These are phyloP conservation scores for Fulica atra DNA, from an alignment of 2,113 vertebrate species.

Conservation along the genomic window DNA sequence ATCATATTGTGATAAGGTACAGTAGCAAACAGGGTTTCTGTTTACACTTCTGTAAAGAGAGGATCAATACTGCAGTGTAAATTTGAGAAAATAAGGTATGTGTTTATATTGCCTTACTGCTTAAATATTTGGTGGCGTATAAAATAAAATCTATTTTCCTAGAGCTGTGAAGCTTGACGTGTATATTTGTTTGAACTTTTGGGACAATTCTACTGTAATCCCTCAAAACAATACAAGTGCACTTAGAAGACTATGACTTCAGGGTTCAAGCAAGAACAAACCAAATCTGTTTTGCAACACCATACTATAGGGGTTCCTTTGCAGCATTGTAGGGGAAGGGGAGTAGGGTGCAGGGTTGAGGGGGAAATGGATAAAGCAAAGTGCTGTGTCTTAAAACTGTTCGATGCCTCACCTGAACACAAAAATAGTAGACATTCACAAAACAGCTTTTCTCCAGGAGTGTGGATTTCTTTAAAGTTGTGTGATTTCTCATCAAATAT, in stretches of 20 bases:
- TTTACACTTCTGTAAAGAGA: conserved; percentile 52
- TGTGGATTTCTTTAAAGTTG: not conserved
- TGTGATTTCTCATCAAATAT: conserved; percentile 14
- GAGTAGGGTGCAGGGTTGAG: too few relatives aligned
- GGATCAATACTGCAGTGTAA: not conserved
- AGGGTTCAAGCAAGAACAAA: conserved; percentile 50
- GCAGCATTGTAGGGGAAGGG: not conserved
- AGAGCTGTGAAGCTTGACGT: conserved; percentile 40
- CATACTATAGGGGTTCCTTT: not conserved
- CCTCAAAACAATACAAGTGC: conserved; percentile 19
- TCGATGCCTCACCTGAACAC: not conserved
- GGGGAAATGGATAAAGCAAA: not conserved
- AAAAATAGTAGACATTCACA: not conserved
- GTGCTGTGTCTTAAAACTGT: not conserved
- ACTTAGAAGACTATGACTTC: conserved; percentile 42
- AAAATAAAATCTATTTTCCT: conserved; percentile 62
- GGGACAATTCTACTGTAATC: conserved; percentile 51
- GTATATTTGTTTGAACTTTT: conserved; percentile 68
- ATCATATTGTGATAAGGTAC: conserved; percentile 5
- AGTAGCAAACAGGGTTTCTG: conserved; percentile 43
- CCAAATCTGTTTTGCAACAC: conserved; percentile 16
- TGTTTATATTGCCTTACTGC: conserved; percentile 53
- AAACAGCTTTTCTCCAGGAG: not conserved
- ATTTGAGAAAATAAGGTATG: conserved; percentile 19
- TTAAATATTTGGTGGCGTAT: conserved; percentile 64